Conservation (phyloP, 2,797 vertebrate genomes). For the Acridotheres tristis region DNA sequence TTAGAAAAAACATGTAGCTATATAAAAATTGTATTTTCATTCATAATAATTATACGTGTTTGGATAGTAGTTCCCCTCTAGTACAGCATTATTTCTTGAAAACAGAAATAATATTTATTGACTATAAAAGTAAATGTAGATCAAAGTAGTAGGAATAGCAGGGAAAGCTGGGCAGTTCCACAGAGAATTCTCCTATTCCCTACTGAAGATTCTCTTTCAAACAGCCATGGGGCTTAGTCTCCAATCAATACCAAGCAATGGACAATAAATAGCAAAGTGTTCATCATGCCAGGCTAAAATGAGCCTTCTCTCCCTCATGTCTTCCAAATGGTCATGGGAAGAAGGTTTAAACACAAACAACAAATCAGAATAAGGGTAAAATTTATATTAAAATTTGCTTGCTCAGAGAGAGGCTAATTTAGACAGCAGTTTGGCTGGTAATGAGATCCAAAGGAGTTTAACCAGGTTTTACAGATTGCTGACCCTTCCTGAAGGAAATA, state of each 20-base stretch:
- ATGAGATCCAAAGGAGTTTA: not conserved
- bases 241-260: not conserved
- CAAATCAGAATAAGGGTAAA: not conserved
- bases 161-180: not conserved
- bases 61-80: not conserved
- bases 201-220: not conserved
- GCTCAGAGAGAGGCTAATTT: not conserved
- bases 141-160: not conserved
- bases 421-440: not conserved
- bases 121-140: not conserved
- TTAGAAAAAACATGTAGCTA: not conserved
- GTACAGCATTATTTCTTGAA: not conserved
- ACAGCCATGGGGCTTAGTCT: not conserved
- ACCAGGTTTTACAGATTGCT: not conserved
- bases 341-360: not conserved
- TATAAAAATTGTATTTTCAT: not conserved
- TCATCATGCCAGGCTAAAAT: not conserved
- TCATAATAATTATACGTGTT: not conserved
- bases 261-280: not conserved
- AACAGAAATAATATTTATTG: not conserved
- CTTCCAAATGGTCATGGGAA: not conserved
- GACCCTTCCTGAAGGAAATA: not conserved
- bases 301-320: not conserved
- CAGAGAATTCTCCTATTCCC: not conserved
- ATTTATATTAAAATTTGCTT: not conserved